Conservation (phyloP, 2,888 invertebrate species). For the Neoascia interrupta region DNA sequence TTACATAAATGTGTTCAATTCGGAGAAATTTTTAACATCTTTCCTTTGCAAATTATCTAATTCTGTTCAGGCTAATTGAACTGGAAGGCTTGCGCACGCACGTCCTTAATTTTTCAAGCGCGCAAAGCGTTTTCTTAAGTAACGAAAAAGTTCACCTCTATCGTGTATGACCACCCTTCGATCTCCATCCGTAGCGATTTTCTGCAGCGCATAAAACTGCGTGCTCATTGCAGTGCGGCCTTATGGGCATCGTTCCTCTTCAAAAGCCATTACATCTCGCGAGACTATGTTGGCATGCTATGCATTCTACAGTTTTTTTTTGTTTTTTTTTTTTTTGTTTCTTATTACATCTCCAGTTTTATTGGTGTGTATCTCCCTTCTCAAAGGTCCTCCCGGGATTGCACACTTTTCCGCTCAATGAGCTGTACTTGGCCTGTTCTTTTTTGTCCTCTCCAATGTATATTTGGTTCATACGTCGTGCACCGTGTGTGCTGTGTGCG, state of each 20-base stretch:
- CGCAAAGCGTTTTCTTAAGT: neutral
- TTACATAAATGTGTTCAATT: slow-evolving; percentile 27
- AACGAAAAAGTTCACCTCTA: slow-evolving; percentile 50
- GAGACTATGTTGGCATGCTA: slow-evolving; percentile 27
- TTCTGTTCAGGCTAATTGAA: slow-evolving; percentile 51
- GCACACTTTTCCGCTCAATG: slow-evolving; percentile 59
- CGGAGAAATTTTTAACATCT: slow-evolving; percentile 20
- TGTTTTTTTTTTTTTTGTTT: slow-evolving; percentile 9
- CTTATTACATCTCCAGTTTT: slow-evolving; percentile 20
- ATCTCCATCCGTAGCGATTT: slow-evolving; percentile 28
- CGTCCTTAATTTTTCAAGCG: slow-evolving; percentile 46
- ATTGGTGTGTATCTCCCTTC: slow-evolving; percentile 38
- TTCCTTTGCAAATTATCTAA: slow-evolving; percentile 27
- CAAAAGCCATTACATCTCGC: slow-evolving; percentile 35
- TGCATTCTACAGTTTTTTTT: slow-evolving; percentile 18
- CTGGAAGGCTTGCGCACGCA: slow-evolving; percentile 48
- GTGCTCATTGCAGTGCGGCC: slow-evolving; percentile 56
- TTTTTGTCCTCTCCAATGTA: slow-evolving; percentile 22
- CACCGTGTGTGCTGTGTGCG: slow-evolving; percentile 42
- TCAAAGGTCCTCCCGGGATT: slow-evolving; percentile 13
- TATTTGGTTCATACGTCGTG: slow-evolving; percentile 58
- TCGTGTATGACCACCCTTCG: slow-evolving; percentile 52
- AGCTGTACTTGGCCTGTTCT: slow-evolving; percentile 30
- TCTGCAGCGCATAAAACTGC: slow-evolving; percentile 64
- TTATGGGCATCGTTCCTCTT: slow-evolving; percentile 32